A percentile compares a stretch with the other conserved stretches of the same genome.
Evolutionary conservation across 92 coral and sea anemone species (phyloP).

Genomic region (Desmophyllum pertusum): DNA sequence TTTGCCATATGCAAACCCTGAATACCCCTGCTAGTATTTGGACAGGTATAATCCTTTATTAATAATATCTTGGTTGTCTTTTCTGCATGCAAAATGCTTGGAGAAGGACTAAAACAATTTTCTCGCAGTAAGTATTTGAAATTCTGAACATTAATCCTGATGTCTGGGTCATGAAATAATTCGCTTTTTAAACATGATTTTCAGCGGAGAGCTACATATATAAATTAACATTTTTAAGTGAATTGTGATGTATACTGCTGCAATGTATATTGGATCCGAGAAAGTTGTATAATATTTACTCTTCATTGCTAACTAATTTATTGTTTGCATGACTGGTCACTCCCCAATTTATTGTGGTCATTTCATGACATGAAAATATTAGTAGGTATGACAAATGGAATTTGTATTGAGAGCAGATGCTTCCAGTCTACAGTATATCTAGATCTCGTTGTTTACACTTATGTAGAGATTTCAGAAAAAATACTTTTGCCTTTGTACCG

Average conservation of each 20-base stretch:
- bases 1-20: background rate
- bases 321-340: conserved; percentile 1
- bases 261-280: background rate
- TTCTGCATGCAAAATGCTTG: conserved; percentile 12
- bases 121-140: background rate
- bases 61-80: background rate
- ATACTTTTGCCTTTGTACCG: background rate
- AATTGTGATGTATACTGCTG: background rate
- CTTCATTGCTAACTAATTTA: background rate
- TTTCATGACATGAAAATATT: conserved; percentile 9
- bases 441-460: background rate
- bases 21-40: background rate
- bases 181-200: background rate
- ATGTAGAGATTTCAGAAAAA: background rate
- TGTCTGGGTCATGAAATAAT: background rate
- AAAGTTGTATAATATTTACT: background rate
- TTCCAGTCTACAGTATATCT: background rate
- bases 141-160: background rate
- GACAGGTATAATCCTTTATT: background rate
- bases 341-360: conserved; percentile 1
- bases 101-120: background rate
- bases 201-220: background rate
- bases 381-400: conserved; percentile 37
- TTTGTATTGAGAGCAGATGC: conserved; percentile 23
- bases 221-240: background rate